Evolutionary conservation across 1,140 invertebrate genomes (phyloP).

Genomic region (Brachionus asplanchnoidis): DNA sequence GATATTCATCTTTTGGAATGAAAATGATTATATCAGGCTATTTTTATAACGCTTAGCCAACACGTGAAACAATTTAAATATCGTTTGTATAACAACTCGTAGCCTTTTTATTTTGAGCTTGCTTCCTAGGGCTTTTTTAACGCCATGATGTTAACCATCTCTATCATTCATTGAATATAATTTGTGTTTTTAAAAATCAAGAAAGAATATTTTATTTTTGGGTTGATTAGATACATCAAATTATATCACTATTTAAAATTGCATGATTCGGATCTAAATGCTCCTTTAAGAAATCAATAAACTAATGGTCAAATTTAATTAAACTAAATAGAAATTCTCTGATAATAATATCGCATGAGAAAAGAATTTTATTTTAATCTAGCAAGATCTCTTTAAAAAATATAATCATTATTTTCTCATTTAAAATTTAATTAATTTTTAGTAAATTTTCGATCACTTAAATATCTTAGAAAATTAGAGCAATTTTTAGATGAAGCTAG

Average conservation of each 20-base stretch:
- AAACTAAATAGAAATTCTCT: neutral
- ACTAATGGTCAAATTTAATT: neutral
- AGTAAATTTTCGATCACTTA: neutral
- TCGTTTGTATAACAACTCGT: neutral
- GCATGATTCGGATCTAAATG: neutral
- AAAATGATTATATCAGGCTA: neutral
- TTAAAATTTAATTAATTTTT: too few relatives aligned
- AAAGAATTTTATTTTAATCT: neutral
- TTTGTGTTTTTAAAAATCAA: neutral
- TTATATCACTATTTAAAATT: neutral
- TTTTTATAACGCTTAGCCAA: neutral
- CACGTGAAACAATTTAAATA: neutral
- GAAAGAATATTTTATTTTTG: neutral
- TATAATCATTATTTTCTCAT: too few relatives aligned
- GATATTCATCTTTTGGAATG: neutral
- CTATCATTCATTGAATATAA: neutral
- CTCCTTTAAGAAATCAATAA: neutral
- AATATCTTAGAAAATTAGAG: neutral
- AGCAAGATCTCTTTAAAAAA: neutral
- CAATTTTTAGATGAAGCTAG: too few relatives aligned
- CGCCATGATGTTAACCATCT: neutral
- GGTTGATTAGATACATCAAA: neutral
- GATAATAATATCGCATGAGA: neutral
- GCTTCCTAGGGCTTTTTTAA: neutral
- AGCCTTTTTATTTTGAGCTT: neutral